Conservation (phyloP, 2,888 invertebrate species). For the Antheraea yamamai region DNA sequence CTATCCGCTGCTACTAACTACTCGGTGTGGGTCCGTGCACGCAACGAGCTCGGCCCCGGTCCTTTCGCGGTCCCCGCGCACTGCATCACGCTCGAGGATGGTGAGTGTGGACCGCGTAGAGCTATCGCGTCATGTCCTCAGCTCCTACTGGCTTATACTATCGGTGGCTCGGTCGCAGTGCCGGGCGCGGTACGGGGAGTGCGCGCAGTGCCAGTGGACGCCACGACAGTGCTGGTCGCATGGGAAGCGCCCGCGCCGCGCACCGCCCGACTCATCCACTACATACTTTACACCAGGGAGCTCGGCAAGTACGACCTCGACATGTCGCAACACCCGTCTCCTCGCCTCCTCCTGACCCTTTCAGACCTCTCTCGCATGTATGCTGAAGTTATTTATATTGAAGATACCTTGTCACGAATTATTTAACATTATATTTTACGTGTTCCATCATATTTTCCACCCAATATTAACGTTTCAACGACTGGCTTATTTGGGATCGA, state of each 20-base stretch:
- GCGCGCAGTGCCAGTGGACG: constrained; percentile 88
- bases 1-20: constrained; percentile 91
- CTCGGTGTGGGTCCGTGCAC: constrained; percentile 89
- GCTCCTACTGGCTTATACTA: background rate
- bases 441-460: too few relatives aligned
- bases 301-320: constrained; percentile 79
- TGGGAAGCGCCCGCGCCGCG: constrained; percentile 90
- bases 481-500: background rate
- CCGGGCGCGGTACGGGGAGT: constrained; percentile 89
- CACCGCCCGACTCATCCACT: constrained; percentile 89
- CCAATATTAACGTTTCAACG: background rate
- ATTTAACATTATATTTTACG: too few relatives aligned
- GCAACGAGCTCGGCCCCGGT: too few relatives aligned
- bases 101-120: constrained; percentile 64
- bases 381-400: constrained; percentile 35
- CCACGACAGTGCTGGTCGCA: constrained; percentile 89
- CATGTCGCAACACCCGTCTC: background rate
- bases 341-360: too few relatives aligned
- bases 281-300: constrained; percentile 88
- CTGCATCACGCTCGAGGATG: constrained; percentile 90
- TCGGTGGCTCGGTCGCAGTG: constrained; percentile 68
- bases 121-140: background rate
- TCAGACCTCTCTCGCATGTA: constrained; percentile 39
- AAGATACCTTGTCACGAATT: too few relatives aligned
- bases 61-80: constrained; percentile 86